These are phyloP conservation scores for Acanthosepion lycidas DNA, from an alignment of 2,888 invertebrate species.

Conservation along the genomic window DNA sequence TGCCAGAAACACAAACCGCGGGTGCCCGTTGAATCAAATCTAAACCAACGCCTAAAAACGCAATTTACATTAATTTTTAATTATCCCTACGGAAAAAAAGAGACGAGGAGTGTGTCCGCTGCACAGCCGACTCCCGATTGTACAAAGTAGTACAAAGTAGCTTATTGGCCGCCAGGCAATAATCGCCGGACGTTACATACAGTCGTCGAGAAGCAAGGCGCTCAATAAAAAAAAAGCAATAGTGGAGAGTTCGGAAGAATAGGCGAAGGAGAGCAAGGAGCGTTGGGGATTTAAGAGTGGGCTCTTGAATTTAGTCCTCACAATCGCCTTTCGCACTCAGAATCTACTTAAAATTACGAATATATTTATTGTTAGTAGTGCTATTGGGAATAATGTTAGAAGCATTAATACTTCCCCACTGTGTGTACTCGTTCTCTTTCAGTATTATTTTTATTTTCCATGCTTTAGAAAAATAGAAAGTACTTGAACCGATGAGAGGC, in stretches of 20 bases:
- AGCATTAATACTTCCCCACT: background rate
- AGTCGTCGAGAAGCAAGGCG: background rate
- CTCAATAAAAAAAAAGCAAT: background rate
- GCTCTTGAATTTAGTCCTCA: background rate
- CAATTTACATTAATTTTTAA: constrained; percentile 33
- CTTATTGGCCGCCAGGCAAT: constrained; percentile 22
- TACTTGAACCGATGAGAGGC: constrained; percentile 4
- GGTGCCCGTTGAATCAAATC: constrained; percentile 5
- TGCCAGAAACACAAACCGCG: background rate
- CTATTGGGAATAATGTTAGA: background rate
- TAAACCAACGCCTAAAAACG: background rate
- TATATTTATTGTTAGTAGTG: constrained; percentile 1
- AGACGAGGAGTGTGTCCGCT: background rate
- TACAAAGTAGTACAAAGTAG: constrained; percentile 15
- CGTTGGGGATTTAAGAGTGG: background rate
- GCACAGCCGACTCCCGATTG: background rate
- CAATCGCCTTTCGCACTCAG: background rate
- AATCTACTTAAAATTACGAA: background rate
- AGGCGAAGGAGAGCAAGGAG: background rate
- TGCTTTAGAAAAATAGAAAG: background rate
- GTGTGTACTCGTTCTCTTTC: background rate
- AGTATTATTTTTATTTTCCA: background rate
- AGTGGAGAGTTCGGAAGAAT: background rate
- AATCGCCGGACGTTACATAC: background rate
- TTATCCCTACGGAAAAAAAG: constrained; percentile 2